Percentiles rank a stretch among this genome's conserved stretches.
Evolutionary conservation across 2,888 invertebrate genomes (phyloP).

Genomic region (Palloptera scutellata): DNA sequence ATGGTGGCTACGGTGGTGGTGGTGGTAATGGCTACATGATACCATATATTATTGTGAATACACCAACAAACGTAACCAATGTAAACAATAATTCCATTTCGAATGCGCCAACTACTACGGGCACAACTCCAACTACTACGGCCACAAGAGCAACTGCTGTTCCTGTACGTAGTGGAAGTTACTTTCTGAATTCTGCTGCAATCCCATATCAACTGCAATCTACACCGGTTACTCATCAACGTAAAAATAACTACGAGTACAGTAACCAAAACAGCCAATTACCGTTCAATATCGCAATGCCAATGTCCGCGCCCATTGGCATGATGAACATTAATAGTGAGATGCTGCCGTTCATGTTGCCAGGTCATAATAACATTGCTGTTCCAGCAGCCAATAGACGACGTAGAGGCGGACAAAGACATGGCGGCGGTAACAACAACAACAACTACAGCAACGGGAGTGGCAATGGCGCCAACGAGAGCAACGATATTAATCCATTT

Average conservation of each 20-base stretch:
- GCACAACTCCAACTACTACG: background rate
- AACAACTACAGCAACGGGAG: conserved; percentile 1
- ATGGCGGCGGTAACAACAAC: conserved; percentile 28
- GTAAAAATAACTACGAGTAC: conserved; percentile 2
- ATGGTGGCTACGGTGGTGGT: conserved; percentile 30
- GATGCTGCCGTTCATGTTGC: conserved; percentile 9
- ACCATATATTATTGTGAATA: conserved; percentile 25
- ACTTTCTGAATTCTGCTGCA: background rate
- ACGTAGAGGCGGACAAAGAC: conserved; percentile 10
- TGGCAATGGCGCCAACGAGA: background rate
- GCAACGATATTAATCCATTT: conserved; percentile 35
- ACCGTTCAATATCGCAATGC: too few relatives aligned
- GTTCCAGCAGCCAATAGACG: conserved; percentile 21
- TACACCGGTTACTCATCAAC: background rate
- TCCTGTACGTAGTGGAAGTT: background rate
- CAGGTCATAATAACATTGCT: conserved; percentile 3
- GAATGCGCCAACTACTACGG: background rate
- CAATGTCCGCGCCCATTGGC: background rate
- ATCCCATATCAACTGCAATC: background rate
- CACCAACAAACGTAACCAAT: conserved; percentile 26
- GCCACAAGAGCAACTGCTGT: background rate
- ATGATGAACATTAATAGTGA: conserved; percentile 7
- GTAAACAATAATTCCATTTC: conserved; percentile 14
- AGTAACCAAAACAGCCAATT: too few relatives aligned
- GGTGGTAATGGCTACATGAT: conserved; percentile 36